Base-by-base conservation (phyloP, 2,113 vertebrate species). In the Etheostoma cragini region DNA sequence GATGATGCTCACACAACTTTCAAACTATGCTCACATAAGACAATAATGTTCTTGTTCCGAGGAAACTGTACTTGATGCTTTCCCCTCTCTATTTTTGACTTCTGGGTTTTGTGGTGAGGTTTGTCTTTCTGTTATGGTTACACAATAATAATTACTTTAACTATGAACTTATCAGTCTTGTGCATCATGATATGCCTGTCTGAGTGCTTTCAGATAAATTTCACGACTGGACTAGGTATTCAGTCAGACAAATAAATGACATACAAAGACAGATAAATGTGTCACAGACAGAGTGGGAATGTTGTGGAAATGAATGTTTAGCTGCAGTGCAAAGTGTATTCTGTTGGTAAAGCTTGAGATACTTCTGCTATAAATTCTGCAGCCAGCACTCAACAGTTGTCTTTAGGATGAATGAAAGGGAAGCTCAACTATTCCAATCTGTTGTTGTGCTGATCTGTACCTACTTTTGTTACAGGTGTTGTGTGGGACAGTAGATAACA, bases 171-270 rank as follows among this genome's bases (percentile, higher is more conserved):
- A 38, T 38, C 38, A 38, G 38, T 38, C 8, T 38, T 38, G 38
- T 38, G 38, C 38, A 38, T 38, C 8, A 38, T 38, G 38, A 10
- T 42, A 8, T 42, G 38, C 10, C 10, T 10, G 2, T 42, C 10
- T 11, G 38, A 42, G 10, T 42, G 38, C 38, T 42, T 42, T 42
- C 10, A 42, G 38, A 11, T 42, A 10, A 11, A 42, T 11, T 42
- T 10, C 38, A 11, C 38, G 11, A 42, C 38, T 42, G 75, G 21
- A 65, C 50, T 68, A 87, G 82, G 77, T 87, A 56, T 83, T 81
- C 80, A 76, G 80, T 80, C 85, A 58, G 65, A 67, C 77, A 69
- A 82, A 89, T 76, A 60, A 60, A n/a, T n/a, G n/a, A n/a, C n/a
- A n/a, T n/a, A n/a, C n/a, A n/a, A n/a, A n/a, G n/a, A 71, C 1